Evolutionary conservation across 1,140 invertebrate genomes (phyloP).

Genomic region (Mactra quadrangularis): DNA sequence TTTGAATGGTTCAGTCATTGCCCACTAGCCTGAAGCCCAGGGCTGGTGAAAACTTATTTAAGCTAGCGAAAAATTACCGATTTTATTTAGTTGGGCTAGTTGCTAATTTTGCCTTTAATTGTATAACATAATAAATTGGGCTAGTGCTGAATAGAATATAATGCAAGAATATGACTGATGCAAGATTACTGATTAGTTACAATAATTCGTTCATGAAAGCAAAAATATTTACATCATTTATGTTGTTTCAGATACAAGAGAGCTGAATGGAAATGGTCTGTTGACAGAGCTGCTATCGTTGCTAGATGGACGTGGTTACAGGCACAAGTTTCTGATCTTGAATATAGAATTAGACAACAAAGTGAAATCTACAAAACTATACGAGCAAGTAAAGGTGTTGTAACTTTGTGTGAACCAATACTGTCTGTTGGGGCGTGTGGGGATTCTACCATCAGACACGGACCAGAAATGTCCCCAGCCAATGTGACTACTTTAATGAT

Average conservation of each 20-base stretch:
- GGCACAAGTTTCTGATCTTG: constrained; percentile 95
- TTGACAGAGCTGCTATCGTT: constrained; percentile 91
- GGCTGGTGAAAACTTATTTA: too few relatives aligned
- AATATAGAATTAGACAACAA: constrained; percentile 95
- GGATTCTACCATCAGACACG: neutral
- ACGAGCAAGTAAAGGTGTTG: constrained; percentile 80
- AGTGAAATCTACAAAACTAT: constrained; percentile 89
- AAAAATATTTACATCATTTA: too few relatives aligned
- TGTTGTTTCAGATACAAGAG: constrained; percentile 87
- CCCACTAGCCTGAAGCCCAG: too few relatives aligned
- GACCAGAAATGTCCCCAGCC: constrained; percentile 71
- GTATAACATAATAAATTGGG: too few relatives aligned
- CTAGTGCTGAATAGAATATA: too few relatives aligned
- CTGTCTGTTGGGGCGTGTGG: constrained; percentile 69
- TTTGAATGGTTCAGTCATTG: too few relatives aligned
- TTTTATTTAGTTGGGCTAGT: too few relatives aligned
- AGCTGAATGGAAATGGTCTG: constrained; percentile 93
- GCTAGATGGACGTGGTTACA: constrained; percentile 96
- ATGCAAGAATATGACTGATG: too few relatives aligned
- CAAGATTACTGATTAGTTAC: too few relatives aligned
- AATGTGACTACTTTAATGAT: constrained; percentile 77
- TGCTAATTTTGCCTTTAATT: too few relatives aligned
- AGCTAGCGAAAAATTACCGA: too few relatives aligned
- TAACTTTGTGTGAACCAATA: constrained; percentile 78
- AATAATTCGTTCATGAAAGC: too few relatives aligned